Evolutionary conservation across 1,140 invertebrate species (phyloP), one percentile per base, ranked within the genome.

Genomic region (Leptoteleia sp.): DNA sequence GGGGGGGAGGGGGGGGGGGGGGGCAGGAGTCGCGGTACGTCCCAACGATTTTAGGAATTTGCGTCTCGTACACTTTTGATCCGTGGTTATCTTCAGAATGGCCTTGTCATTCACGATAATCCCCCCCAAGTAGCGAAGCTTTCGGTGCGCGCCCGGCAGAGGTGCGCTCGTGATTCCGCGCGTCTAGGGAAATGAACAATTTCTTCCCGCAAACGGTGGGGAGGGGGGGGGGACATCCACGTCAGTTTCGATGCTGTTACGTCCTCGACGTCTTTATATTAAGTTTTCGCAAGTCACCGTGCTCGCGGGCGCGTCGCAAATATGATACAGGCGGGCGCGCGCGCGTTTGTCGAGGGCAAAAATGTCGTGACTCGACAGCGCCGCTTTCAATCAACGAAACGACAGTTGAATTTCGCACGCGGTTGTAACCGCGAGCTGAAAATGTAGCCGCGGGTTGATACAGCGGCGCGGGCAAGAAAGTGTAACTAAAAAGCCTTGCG

Each of bases 101-200:
- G 48, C 3, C 64, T 70, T 76, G 73, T 76, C 73, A 57, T 76
- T 68, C 57, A 40, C 38, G 37, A 31, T 70, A 76, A 76, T 68
- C 64, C 73, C 50, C n/a, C n/a, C n/a, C n/a, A n/a, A n/a, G n/a
- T n/a, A n/a, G n/a, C n/a, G n/a, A n/a, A n/a, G n/a, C n/a, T n/a
- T 70, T 62, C 55, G 70, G 62, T 57, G 65, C 45, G 73, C 65
- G 64, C 65, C 73, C 59, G 33, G 55, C 42, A 17, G 19, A 40
- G 38, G 19, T 52, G 16, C 62, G 50, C 55, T 68, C 22, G 61
- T 57, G 62, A 61, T 76, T 76, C 55, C n/a, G n/a, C 47, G 35
- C 61, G 62, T 67, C 62, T 50, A n/a, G 61, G 52, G 54, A 52
- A 67, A 76, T 50, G 62, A 76, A 57, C 38, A 38, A 67, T 67